A percentile compares a stretch with the other conserved stretches of the same genome.
These are phyloP conservation scores for Phataginus tricuspis DNA, from an alignment of 2,797 vertebrate species.

Conservation along the genomic window DNA sequence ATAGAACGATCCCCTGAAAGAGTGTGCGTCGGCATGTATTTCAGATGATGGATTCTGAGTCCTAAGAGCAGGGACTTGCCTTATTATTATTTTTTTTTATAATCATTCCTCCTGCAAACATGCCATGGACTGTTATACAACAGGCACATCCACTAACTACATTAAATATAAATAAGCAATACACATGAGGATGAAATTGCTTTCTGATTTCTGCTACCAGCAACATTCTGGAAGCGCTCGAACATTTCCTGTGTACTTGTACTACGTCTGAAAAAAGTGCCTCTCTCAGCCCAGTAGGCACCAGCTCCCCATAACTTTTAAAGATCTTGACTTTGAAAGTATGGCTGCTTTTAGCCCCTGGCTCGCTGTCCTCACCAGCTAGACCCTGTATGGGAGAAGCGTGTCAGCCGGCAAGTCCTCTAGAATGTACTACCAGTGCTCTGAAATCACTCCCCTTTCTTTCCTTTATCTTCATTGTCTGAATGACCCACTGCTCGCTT, in stretches of 20 bases:
- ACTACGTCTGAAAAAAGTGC: neutral
- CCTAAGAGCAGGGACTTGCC: neutral
- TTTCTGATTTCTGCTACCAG: neutral
- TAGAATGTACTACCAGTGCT: neutral
- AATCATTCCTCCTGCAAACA: neutral
- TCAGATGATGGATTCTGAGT: neutral
- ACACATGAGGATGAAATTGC: fast-evolving
- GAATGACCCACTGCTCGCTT: neutral
- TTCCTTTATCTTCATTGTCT: neutral
- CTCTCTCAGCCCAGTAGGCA: neutral
- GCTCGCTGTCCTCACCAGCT: neutral
- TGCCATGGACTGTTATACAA: neutral
- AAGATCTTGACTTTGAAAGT: neutral
- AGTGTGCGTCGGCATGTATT: no score
- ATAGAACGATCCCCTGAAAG: neutral
- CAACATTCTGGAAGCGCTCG: neutral
- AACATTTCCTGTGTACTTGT: neutral
- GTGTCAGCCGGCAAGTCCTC: neutral
- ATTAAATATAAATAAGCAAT: neutral
- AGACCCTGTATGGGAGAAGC: neutral
- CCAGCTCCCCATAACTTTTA: neutral
- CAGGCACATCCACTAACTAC: neutral
- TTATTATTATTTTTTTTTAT: neutral
- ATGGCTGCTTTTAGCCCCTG: neutral
- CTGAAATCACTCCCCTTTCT: neutral